Evolutionary conservation across 2,797 vertebrate species (phyloP).

Genomic region (Numenius phaeopus): DNA sequence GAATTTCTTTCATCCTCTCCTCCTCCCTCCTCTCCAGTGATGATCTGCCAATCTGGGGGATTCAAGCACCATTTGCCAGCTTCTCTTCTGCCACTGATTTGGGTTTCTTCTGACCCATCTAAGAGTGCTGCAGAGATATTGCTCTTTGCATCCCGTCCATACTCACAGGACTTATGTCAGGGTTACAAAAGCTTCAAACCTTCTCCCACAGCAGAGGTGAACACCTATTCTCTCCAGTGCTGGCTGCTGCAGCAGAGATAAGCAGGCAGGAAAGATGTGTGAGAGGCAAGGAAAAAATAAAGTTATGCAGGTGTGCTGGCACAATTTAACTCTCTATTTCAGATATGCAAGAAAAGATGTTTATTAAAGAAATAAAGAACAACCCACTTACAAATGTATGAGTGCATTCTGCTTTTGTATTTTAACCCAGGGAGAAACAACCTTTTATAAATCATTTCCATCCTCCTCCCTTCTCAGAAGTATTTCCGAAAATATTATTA

Average conservation of each 20-base stretch:
- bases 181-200: neutral
- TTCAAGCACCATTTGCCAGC: neutral
- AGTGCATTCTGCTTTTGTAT: neutral
- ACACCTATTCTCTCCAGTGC: neutral
- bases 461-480: neutral
- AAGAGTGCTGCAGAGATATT: neutral
- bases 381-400: neutral
- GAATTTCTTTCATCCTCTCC: neutral
- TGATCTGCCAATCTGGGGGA: neutral
- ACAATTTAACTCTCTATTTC: neutral
- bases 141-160: neutral
- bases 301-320: neutral
- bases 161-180: neutral
- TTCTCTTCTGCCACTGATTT: neutral
- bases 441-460: neutral
- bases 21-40: neutral
- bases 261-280: neutral
- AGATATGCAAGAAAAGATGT: neutral
- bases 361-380: conserved; percentile 13
- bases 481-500: neutral
- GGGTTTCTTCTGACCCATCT: neutral
- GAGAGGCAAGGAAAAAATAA: neutral
- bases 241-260: conserved; percentile 5
- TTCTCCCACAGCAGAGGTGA: neutral
- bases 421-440: neutral